Evolutionary conservation across 2,888 invertebrate genomes (phyloP).

Genomic region (Microlaimidae sp.): DNA sequence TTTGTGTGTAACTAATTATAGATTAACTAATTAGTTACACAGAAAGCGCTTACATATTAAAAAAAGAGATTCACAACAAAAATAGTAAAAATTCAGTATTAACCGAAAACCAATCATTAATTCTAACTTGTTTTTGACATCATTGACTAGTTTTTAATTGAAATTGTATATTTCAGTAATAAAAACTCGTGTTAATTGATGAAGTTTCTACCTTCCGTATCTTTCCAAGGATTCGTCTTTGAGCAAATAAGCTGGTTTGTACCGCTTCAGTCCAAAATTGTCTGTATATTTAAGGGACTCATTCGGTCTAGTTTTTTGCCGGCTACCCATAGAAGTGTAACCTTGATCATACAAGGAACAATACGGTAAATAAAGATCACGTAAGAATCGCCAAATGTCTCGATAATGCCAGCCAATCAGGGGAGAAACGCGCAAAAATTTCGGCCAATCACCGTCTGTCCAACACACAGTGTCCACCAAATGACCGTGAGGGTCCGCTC

Average conservation of each 20-base stretch:
- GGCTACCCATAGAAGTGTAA: constrained; percentile 70
- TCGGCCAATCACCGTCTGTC: constrained; percentile 79
- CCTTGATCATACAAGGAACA: constrained; percentile 77
- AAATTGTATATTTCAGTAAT: no score
- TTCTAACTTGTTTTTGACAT: no score
- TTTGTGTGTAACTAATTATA: no score
- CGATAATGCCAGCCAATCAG: constrained; percentile 76
- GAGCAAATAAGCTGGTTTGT: constrained; percentile 57
- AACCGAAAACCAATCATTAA: no score
- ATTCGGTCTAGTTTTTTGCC: constrained; percentile 61
- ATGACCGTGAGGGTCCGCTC: constrained; percentile 49
- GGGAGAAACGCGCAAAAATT: constrained; percentile 68
- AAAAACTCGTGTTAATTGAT: no score
- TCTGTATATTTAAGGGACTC: constrained; percentile 49
- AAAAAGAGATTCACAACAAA: no score
- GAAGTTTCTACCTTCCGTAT: no score
- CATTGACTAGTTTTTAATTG: no score
- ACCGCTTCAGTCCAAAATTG: constrained; percentile 41
- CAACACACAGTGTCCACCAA: constrained; percentile 20
- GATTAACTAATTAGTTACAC: no score
- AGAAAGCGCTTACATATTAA: no score
- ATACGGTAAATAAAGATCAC: constrained; percentile 61
- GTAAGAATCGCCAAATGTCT: constrained; percentile 75
- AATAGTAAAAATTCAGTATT: no score
- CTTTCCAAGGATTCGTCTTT: constrained; percentile 49